Evolutionary conservation across 2,797 vertebrate genomes (phyloP), one percentile per base, ranked within the genome.

Genomic region (Pempheris klunzingeri): DNA sequence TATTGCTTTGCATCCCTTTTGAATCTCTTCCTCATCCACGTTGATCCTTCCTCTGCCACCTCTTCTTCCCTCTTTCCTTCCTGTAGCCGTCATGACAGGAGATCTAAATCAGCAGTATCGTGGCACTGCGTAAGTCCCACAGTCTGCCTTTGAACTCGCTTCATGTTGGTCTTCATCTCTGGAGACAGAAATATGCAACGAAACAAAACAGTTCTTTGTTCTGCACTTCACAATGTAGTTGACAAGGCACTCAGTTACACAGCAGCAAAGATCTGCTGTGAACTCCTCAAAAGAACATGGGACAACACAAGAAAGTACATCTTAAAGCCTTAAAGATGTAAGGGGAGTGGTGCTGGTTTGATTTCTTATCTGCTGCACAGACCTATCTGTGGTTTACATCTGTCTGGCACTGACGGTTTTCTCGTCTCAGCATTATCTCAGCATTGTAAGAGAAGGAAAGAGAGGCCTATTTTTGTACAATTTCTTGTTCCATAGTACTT

Each of bases 171-270:
- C 38, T 10, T 13, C 1, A 4, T 65, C 73, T 74, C 72, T 2
- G 28, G n/a, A 61, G 73, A 53, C 34, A 41, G 52, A 54, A 30
- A 58, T 28, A 74, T 65, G 66, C 74, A 47, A 61, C 24, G 17
- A 80, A 79, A 82, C 74, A 68, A 75, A 84, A 63, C 59, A 0
- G 0, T 0, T 60, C 58, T 77, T 78, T 85, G 62, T 72, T 77
- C 9, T 14, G 49, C 30, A 3, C 67, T 32, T 67, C 65, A 44
- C 32, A 32, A 67, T 52, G 14, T 0, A 1, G n/a, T 22, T 49
- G 74, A 77, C 50, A 22, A 79, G 52, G 53, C 54, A 62, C 28
- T 70, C 59, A 8, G 62, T n/a, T 38, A 24, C 71, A 54, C 52
- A 1, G 68, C 66, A 11, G 38, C 24, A 22, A 20, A 62, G 61